Evolutionary conservation across 2,888 invertebrate genomes (phyloP).

Genomic region (Drosophila parthenogenetica): DNA sequence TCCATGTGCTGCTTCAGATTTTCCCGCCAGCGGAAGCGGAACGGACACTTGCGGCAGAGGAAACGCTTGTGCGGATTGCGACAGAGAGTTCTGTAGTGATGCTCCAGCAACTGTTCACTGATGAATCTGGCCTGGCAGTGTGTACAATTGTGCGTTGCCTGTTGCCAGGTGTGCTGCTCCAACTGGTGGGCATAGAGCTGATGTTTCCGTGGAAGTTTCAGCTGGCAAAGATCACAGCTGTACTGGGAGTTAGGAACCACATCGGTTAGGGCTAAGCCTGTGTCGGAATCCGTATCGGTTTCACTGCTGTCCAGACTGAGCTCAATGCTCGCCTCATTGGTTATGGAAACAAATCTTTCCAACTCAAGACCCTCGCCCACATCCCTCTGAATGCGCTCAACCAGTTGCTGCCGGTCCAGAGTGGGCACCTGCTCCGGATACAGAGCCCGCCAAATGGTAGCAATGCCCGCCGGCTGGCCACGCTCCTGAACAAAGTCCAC

Average conservation of each 20-base stretch:
- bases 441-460: conserved; percentile 60
- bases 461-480: conserved; percentile 40
- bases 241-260: conserved; percentile 42
- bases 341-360: conserved; percentile 82
- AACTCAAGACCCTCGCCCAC: conserved; percentile 51
- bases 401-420: conserved; percentile 52
- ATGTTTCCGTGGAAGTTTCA: conserved; percentile 76
- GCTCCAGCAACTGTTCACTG: conserved; percentile 85
- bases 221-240: conserved; percentile 74
- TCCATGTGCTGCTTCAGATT: conserved; percentile 79
- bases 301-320: conserved; percentile 79
- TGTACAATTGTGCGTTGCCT: conserved; percentile 86
- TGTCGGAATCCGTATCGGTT: conserved; percentile 67
- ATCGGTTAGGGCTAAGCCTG: conserved; percentile 3
- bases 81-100: conserved; percentile 86
- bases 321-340: conserved; percentile 83
- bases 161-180: conserved; percentile 78
- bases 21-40: conserved; percentile 83
- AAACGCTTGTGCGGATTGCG: conserved; percentile 78
- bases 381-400: conserved; percentile 69
- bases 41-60: conserved; percentile 80
- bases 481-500: conserved; percentile 54
- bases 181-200: conserved; percentile 81
- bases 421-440: conserved; percentile 70
- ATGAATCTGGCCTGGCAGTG: conserved; percentile 86